phyloP scores from a whole-genome alignment of 2,113 vertebrate genomes.

The Pogona vitticeps region DNA sequence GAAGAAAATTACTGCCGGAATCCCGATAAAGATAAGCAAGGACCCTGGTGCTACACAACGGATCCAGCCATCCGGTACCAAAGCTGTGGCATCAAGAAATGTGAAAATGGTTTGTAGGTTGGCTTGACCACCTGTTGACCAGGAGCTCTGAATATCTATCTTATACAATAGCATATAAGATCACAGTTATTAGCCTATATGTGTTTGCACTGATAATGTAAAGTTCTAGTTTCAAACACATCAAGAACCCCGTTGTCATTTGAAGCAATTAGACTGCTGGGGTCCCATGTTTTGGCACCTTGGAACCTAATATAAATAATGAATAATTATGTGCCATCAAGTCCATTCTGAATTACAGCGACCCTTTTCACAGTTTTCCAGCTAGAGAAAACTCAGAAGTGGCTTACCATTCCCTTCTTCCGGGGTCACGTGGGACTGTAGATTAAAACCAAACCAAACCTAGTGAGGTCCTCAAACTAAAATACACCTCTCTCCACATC shows the following conservation, averaged over 20 bases:
- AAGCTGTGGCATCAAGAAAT: conserved; percentile 88
- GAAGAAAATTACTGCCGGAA: conserved; percentile 96
- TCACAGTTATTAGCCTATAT: background rate
- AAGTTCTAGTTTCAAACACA: background rate
- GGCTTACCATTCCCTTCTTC: no score
- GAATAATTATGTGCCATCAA: no score
- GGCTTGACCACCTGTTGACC: background rate
- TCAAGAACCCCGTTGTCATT: no score
- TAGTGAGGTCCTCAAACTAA: background rate
- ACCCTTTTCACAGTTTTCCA: no score
- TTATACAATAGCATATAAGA: background rate
- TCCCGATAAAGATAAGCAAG: conserved; percentile 85
- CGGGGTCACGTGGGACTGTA: no score
- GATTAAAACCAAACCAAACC: background rate
- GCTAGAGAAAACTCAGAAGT: no score
- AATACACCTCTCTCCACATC: background rate
- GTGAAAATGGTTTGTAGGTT: conserved; percentile 81
- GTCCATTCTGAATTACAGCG: no score
- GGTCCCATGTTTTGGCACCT: background rate
- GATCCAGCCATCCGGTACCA: conserved; percentile 85
- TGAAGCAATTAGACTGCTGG: background rate
- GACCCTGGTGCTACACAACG: conserved; percentile 94
- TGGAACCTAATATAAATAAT: background rate
- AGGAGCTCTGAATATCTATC: background rate
- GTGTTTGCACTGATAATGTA: background rate